A percentile compares a stretch with the other conserved stretches of the same genome.
Conservation (phyloP, 2,797 vertebrate genomes). For the Lagodon rhomboides region DNA sequence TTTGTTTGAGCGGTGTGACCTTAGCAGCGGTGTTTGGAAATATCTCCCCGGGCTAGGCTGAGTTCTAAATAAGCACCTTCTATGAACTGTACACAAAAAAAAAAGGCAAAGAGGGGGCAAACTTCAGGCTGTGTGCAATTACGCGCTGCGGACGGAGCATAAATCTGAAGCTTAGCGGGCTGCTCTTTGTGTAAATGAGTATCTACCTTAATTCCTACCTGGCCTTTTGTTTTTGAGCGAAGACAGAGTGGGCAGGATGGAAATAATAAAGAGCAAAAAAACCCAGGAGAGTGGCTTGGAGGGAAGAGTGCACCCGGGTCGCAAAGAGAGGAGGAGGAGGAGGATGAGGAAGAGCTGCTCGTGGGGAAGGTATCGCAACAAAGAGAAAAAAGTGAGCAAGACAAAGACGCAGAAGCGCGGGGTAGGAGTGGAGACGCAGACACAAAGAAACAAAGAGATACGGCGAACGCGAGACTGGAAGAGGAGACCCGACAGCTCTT, state of each 20-base stretch:
- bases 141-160: constrained; percentile 57
- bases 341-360: constrained; percentile 42
- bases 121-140: constrained; percentile 70
- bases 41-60: constrained; percentile 65
- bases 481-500: constrained; percentile 40
- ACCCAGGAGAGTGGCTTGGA: constrained; percentile 71
- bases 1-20: constrained; percentile 72
- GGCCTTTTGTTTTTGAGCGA: constrained; percentile 70
- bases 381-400: constrained; percentile 74
- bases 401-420: constrained; percentile 64
- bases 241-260: constrained; percentile 51
- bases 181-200: constrained; percentile 54
- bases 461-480: constrained; percentile 31
- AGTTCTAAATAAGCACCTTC: constrained; percentile 75
- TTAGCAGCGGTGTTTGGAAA: constrained; percentile 59
- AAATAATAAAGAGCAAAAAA: constrained; percentile 74
- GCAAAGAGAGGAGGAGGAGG: constrained; percentile 61
- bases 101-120: constrained; percentile 53
- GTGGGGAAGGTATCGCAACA: constrained; percentile 59
- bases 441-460: constrained; percentile 81
- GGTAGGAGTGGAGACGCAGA: constrained; percentile 64
- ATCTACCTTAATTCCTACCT: constrained; percentile 65
- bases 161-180: constrained; percentile 58
- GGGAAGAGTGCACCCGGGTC: constrained; percentile 68
- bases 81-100: constrained; percentile 69